Base-by-base conservation (phyloP, 64 coral and sea anemone species). In the Porites australiensis region DNA sequence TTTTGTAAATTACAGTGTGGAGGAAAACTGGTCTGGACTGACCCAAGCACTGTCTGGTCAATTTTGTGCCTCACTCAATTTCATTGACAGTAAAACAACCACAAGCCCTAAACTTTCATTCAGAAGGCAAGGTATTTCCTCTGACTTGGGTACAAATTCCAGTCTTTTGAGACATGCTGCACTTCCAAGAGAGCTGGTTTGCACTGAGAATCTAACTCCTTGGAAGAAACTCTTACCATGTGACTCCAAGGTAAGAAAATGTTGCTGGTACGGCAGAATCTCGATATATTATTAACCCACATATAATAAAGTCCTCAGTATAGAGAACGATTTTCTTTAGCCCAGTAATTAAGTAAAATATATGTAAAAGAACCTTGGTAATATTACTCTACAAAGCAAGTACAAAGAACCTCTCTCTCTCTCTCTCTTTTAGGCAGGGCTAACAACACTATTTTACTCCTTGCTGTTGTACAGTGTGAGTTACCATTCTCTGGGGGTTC, bases 21-120 rank as follows among this genome's bases (percentile, higher is more conserved):
- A 99, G 52, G 94, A 99, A 57, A 95, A 99, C 77, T 99, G 97
- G 97, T 83, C 86, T 79, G 97, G 94, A 14, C 64, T 99, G 18
- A 96, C 97, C 8, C 94, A 99, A 74, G 97, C 91, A 57, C 70
- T 99, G 22, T 96, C 97, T 85, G 97, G 97, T 20, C 97, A 99
- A 50, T 99, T 98, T 77, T 99, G 97, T 92, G 97, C 97, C 8
- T 99, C 97, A 49, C 83, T 99, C 10, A 99, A 99, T 85, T 99
- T 96, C 64, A 96, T 99, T 77, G 94, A 99, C 77, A 91, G 86
- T 43, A 95, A 99, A 64, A 92, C 88, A 75, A 91, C 94, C 55
- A 88, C 85, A 44, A 92, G 83, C 22, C 97, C 97, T 2, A 87
- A 93, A 64, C 67, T 96, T 21, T 94, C 97, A 53, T 99, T 99